A percentile compares a stretch with the other conserved stretches of the same genome.
These are phyloP conservation scores for Lutjanus argentimaculatus DNA, from an alignment of 2,797 vertebrate genomes.

Conservation along the genomic window DNA sequence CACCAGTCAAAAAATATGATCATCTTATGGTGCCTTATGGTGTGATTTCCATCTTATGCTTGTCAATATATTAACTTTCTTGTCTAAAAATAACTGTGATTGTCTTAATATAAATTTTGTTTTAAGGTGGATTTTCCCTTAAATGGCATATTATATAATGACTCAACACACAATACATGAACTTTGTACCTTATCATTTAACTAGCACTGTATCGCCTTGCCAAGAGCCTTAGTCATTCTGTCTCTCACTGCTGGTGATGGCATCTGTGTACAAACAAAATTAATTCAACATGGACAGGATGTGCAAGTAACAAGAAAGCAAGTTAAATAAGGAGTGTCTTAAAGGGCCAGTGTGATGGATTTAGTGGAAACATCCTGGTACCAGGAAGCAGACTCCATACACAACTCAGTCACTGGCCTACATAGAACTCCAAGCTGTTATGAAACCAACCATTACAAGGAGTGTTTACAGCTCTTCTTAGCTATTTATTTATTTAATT, in stretches of 20 bases:
- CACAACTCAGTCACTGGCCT: too few species aligned
- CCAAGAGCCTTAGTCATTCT: slow-evolving; percentile 1
- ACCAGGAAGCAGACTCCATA: too few species aligned
- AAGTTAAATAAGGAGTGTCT: too few species aligned
- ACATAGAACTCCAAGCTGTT: too few species aligned
- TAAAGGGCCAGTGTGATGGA: too few species aligned
- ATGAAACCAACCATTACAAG: too few species aligned
- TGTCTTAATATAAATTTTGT: not conserved
- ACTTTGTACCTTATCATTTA: slow-evolving; percentile 61
- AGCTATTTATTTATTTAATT: too few species aligned
- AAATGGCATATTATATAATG: slow-evolving; percentile 8
- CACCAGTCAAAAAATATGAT: not conserved
- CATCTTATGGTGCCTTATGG: not conserved
- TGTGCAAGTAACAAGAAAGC: not conserved
- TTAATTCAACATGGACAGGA: not conserved
- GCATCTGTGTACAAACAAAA: not conserved
- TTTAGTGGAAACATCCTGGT: too few species aligned
- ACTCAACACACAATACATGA: slow-evolving; percentile 35
- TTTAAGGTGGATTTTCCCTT: slow-evolving; percentile 8
- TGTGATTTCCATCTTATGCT: not conserved
- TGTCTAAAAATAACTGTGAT: not conserved
- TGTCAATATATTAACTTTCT: not conserved
- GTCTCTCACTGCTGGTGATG: not conserved
- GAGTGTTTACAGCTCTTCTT: too few species aligned
- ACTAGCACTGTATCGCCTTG: not conserved